Base-by-base conservation (phyloP, 1,140 invertebrate genomes). In the Oscheius sp. region DNA sequence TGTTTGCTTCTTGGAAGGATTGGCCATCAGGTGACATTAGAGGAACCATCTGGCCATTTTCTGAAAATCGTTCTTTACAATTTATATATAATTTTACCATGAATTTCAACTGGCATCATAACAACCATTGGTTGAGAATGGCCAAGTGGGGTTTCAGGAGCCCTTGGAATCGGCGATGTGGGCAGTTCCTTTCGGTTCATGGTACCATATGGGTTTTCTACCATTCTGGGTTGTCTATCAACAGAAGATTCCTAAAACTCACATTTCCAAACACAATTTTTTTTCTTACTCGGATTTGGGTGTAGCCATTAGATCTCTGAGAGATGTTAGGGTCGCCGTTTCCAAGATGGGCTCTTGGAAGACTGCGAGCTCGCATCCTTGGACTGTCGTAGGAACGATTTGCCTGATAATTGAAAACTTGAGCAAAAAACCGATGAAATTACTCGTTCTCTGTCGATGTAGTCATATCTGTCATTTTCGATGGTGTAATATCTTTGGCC, bases 81-180 rank as follows among this genome's bases (percentile, higher is more conserved):
- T 15, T 55, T 15, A 23, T 13, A 13, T 23, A 55, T 4, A 55
- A 55, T 15, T 23, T 23, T 55, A 55, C 67, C 67, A 68, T 68
- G 52, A 49, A 68, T 68, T n/a, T 68, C 49, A 0, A 68, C 67
- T 29, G 67, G 67, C 67, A 68, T 59, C 67, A 68, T 68, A 7
- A 58, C 52, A 15, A 68, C 67, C 15, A 26, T 55, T 26, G 67
- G 67, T n/a, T 68, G 67, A 29, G 32, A 42, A 1, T 32, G 49
- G 28, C 55, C 67, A 7, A 26, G 49, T 20, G 15, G 7, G 49
- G 7, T 23, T 7, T 23, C 7, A 13, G 49, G 49, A 7, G 23
- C 7, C 4, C 7, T 4, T 20, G 49, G 49, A 26, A 55, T 23
- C 7, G 49, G 49, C 15, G 49, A 55, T 26, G 28, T 55, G 15